Percentiles rank a stretch among this genome's conserved stretches.
Evolutionary conservation across 2,888 invertebrate species (phyloP).

Genomic region (Cryptus armator): DNA sequence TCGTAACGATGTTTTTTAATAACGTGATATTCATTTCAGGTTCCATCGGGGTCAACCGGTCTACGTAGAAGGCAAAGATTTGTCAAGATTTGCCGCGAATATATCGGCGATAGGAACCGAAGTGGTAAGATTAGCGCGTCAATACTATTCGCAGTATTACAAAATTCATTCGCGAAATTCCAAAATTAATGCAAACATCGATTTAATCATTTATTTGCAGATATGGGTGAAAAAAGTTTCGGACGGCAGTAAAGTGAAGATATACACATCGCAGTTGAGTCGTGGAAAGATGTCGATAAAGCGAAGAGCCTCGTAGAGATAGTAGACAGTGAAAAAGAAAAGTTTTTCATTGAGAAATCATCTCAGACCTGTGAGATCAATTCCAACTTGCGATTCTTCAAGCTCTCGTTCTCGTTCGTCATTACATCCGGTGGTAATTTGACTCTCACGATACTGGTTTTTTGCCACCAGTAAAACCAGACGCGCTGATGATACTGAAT

Average conservation of each 20-base stretch:
- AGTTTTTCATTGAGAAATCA: background rate
- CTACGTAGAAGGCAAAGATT: constrained; percentile 95
- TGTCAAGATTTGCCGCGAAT: constrained; percentile 94
- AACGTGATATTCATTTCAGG: constrained; percentile 82
- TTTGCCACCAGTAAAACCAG: constrained; percentile 87
- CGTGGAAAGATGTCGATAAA: constrained; percentile 96
- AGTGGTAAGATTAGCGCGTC: constrained; percentile 88
- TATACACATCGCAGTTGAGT: constrained; percentile 93
- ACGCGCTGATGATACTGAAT: constrained; percentile 85
- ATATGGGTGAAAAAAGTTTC: constrained; percentile 95
- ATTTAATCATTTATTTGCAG: constrained; percentile 86
- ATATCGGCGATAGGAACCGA: constrained; percentile 97
- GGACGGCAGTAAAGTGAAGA: constrained; percentile 93
- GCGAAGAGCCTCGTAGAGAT: constrained; percentile 91
- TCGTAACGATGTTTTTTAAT: background rate
- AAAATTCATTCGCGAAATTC: background rate
- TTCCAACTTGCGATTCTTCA: constrained; percentile 16
- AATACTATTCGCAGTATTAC: background rate
- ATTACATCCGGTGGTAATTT: constrained; percentile 41
- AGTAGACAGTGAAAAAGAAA: background rate
- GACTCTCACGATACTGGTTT: constrained; percentile 86
- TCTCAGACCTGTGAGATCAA: constrained; percentile 41
- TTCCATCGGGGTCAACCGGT: constrained; percentile 97
- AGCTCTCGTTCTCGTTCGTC: constrained; percentile 54
- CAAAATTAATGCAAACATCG: background rate